phyloP scores from a whole-genome alignment of 2,797 vertebrate species.

The Leucoraja ocellata region DNA sequence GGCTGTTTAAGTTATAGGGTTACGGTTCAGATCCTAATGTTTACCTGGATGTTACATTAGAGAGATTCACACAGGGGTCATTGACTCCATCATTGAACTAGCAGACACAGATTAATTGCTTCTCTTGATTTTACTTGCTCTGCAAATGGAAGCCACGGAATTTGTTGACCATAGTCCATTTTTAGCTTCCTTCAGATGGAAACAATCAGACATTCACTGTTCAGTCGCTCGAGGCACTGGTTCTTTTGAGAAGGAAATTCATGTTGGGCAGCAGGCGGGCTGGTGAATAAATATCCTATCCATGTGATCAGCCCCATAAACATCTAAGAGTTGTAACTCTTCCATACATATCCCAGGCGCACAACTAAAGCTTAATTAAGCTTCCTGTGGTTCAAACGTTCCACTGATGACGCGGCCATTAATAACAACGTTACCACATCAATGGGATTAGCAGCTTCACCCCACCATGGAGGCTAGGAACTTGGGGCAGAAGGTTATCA shows the following conservation, averaged over 20 bases:
- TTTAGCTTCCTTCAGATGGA: background rate
- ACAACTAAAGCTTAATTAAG: background rate
- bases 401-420: background rate
- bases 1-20: background rate
- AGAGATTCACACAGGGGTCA: background rate
- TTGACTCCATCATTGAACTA: background rate
- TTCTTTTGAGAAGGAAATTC: background rate
- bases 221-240: background rate
- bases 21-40: too few relatives aligned
- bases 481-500: background rate
- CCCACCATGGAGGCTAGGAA: background rate
- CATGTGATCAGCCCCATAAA: background rate
- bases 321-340: background rate
- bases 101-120: background rate
- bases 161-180: background rate
- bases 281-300: background rate
- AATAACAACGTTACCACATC: background rate
- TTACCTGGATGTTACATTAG: background rate
- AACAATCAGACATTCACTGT: background rate
- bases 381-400: background rate
- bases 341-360: background rate
- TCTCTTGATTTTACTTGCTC: background rate
- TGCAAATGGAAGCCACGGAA: background rate
- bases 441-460: background rate
- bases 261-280: background rate